Evolutionary conservation across 2,797 vertebrate genomes (phyloP), one percentile per base, ranked within the genome.

Genomic region (Trichosurus vulpecula): DNA sequence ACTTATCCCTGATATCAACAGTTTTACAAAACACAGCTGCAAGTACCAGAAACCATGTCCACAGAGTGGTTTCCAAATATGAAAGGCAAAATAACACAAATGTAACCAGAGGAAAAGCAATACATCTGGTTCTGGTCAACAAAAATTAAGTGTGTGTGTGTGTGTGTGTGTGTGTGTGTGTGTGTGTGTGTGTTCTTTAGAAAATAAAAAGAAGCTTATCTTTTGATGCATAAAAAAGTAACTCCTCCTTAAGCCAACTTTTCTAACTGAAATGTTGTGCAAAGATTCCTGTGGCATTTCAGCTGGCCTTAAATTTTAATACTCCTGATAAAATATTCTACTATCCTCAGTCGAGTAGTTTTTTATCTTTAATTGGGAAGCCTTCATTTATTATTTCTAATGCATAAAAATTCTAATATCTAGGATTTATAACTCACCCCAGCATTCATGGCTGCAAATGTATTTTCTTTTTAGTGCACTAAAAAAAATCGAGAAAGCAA

Each of bases 361-460:
- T 98, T 98, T 98, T 97, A 97, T 97, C 96, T 98, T 98, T 98
- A 98, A 98, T 98, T 98, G 98, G 98, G 97, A 97, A 97, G 96
- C 92, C 94, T 92, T 98, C 97, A 98, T 98, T 98, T 97, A 98
- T 98, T 98, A 97, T 98, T 98, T 98, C 98, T 96, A 97, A 97
- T 96, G 97, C 97, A 97, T 97, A 98, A 97, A 97, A 98, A 97
- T 97, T 97, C 97, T 97, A 98, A 98, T 98, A 97, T 97, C 96
- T 94, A 98, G 97, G 97, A 98, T 98, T 98, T 98, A 98, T 98
- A 97, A 97, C 96, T 96, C 94, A 94, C 94, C 94, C 97, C 96
- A 96, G 97, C 96, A 96, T 95, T 97, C 31, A 6, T 97, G 96
- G 96, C 97, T 97, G 89, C 94, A 97, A 97, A 97, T 97, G 97